A percentile compares a stretch with the other conserved stretches of the same genome.
phyloP scores from a whole-genome alignment of 2,797 vertebrate genomes.

The Bryconaethiops microstoma region DNA sequence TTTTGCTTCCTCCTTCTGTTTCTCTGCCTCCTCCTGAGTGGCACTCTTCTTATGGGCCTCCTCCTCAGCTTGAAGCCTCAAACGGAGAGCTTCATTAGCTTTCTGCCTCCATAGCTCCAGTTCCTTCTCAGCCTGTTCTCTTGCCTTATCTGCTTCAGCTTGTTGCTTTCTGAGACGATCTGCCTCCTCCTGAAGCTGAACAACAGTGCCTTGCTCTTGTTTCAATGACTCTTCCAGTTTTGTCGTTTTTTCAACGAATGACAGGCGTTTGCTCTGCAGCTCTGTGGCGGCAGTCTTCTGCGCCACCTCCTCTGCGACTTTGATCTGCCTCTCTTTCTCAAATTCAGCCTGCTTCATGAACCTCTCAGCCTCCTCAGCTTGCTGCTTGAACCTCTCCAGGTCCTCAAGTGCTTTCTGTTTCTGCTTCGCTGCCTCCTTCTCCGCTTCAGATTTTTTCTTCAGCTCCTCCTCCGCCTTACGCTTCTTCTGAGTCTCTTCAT shows the following conservation, averaged over 20 bases:
- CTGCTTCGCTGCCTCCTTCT: slow-evolving; percentile 88
- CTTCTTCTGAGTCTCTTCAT: slow-evolving; percentile 93
- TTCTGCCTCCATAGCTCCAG: slow-evolving; percentile 95
- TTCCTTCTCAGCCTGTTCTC: slow-evolving; percentile 88
- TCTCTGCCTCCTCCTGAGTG: slow-evolving; percentile 92
- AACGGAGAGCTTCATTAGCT: slow-evolving; percentile 91
- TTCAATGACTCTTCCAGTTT: slow-evolving; percentile 89
- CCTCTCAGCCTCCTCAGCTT: slow-evolving; percentile 91
- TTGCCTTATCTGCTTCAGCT: slow-evolving; percentile 83
- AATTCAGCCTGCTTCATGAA: slow-evolving; percentile 90
- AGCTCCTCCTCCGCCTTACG: slow-evolving; percentile 91
- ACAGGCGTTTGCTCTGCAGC: slow-evolving; percentile 83
- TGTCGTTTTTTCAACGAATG: slow-evolving; percentile 82
- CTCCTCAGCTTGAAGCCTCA: slow-evolving; percentile 92
- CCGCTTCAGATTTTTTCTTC: slow-evolving; percentile 85
- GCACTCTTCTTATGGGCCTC: slow-evolving; percentile 90
- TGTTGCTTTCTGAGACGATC: slow-evolving; percentile 85
- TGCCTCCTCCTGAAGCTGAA: slow-evolving; percentile 90
- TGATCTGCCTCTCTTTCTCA: slow-evolving; percentile 88
- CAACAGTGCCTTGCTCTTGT: slow-evolving; percentile 86
- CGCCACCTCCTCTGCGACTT: slow-evolving; percentile 87
- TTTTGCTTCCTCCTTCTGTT: slow-evolving; percentile 92
- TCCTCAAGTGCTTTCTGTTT: slow-evolving; percentile 91
- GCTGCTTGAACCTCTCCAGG: slow-evolving; percentile 86
- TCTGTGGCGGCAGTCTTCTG: slow-evolving; percentile 83